Evolutionary conservation across 2,888 invertebrate species (phyloP).

Genomic region (Drosophila phalerata): DNA sequence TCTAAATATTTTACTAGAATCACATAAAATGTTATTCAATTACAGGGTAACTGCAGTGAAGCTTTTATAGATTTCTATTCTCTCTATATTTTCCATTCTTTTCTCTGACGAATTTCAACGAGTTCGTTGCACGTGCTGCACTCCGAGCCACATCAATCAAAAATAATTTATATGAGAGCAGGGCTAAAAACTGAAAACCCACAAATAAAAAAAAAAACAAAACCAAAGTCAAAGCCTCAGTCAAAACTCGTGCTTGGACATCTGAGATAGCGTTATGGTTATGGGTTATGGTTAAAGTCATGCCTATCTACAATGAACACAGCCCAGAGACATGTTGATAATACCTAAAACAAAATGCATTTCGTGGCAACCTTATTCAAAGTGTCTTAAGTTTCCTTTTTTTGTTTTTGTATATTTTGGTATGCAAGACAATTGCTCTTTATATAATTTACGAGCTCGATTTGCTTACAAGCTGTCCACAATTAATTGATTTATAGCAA

Average conservation of each 20-base stretch:
- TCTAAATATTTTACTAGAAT: background rate
- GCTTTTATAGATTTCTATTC: background rate
- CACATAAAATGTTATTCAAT: background rate
- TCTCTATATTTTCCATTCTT: conserved; percentile 11
- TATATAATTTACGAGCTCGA: conserved; percentile 75
- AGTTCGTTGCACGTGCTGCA: conserved; percentile 68
- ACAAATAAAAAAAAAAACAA: conserved; percentile 17
- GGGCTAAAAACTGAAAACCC: conserved; percentile 10
- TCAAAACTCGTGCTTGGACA: conserved; percentile 59
- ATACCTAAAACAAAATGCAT: conserved; percentile 59
- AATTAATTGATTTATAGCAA: conserved; percentile 73
- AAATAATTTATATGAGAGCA: conserved; percentile 79
- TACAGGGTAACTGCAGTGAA: conserved; percentile 2
- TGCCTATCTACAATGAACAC: conserved; percentile 38
- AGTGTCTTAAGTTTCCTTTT: conserved; percentile 10
- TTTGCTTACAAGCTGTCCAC: conserved; percentile 62
- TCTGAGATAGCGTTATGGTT: conserved; percentile 59
- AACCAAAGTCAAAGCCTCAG: conserved; percentile 20
- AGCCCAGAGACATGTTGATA: conserved; percentile 55
- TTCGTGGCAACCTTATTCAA: conserved; percentile 28
- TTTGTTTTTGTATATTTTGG: conserved; percentile 23
- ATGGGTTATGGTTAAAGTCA: conserved; percentile 55
- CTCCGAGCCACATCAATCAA: conserved; percentile 73
- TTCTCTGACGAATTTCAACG: conserved; percentile 59
- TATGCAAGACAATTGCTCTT: conserved; percentile 61